Evolutionary conservation across 2,113 vertebrate genomes (phyloP), one percentile per base, ranked within the genome.

Genomic region (Taurulus bubalis): DNA sequence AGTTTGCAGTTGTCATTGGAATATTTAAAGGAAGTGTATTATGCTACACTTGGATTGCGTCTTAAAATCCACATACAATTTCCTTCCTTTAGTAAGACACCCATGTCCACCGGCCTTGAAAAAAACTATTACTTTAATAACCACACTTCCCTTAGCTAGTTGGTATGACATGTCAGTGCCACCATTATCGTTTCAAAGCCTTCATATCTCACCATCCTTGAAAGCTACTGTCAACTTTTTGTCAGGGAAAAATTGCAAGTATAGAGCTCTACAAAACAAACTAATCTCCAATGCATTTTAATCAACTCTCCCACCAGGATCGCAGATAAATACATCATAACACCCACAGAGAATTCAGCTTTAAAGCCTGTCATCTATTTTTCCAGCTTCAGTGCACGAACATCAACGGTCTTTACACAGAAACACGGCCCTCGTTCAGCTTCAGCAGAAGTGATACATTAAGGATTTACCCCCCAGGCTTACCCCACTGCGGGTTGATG

Each of bases 311-410:
- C 49, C 49, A 51, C 49, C 20, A 22, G 8, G 49, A 22, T 22
- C 8, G 8, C 49, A 8, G 62, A 71, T 56, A 30, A 40, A 49
- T 53, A 12, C 12, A 36, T 28, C 60, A 18, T 9, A 75, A 47
- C 59, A 47, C 22, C 32, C 42, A 4, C 12, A 30, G 22, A 28
- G 45, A 6, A 40, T 2, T 36, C 63, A 12, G 36, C 65, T 49
- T 40, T 58, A 63, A 59, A 82, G 2, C 47, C 15, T 71, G 55
- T 58, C 76, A 76, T 75, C 24, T 45, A 3, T 55, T 71, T 83
- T 63, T 62, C 56, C 77, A 71, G 32, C 15, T 56, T 70, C 28
- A 42, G 42, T 18, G 16, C n/a, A 62, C 14, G 42, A 2, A 47
- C 5, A 18, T 78, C 60, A 24, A 24, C 11, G 6, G 32, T 40